Evolutionary conservation across 1,140 invertebrate genomes (phyloP).

Genomic region (Zaprionus nigranus): DNA sequence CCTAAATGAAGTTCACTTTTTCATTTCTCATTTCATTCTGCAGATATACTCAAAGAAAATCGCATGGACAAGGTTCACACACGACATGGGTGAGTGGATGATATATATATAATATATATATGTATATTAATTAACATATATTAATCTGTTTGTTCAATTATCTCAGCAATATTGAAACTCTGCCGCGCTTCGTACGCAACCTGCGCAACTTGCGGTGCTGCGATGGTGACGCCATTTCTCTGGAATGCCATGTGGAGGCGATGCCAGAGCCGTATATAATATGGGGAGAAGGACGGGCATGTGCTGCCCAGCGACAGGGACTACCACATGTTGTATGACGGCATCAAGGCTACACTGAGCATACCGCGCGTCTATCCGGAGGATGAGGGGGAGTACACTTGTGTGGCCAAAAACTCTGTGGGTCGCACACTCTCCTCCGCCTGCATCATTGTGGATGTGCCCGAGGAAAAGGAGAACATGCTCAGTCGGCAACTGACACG

Average conservation of each 20-base stretch:
- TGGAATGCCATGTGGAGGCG: conserved; percentile 90
- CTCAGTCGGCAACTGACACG: conserved; percentile 88
- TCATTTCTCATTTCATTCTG: neutral
- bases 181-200: conserved; percentile 89
- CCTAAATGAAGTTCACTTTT: conserved; percentile 11
- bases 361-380: conserved; percentile 93
- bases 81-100: conserved; percentile 80
- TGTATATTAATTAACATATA: conserved; percentile 9
- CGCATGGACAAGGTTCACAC: conserved; percentile 84
- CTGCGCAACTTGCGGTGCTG: conserved; percentile 91
- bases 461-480: conserved; percentile 91
- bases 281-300: conserved; percentile 93
- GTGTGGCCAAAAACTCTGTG: conserved; percentile 91
- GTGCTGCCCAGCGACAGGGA: conserved; percentile 86
- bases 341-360: conserved; percentile 88
- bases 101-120: neutral
- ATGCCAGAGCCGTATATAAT: conserved; percentile 88
- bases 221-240: conserved; percentile 91
- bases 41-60: conserved; percentile 78
- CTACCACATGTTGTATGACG: conserved; percentile 89
- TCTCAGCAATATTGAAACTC: conserved; percentile 89
- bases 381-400: conserved; percentile 95
- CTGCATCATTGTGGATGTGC: conserved; percentile 92
- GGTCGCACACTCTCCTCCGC: conserved; percentile 92
- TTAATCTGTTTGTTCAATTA: conserved; percentile 8